Evolutionary conservation across 2,797 vertebrate genomes (phyloP), one percentile per base, ranked within the genome.

Genomic region (Esox lucius): DNA sequence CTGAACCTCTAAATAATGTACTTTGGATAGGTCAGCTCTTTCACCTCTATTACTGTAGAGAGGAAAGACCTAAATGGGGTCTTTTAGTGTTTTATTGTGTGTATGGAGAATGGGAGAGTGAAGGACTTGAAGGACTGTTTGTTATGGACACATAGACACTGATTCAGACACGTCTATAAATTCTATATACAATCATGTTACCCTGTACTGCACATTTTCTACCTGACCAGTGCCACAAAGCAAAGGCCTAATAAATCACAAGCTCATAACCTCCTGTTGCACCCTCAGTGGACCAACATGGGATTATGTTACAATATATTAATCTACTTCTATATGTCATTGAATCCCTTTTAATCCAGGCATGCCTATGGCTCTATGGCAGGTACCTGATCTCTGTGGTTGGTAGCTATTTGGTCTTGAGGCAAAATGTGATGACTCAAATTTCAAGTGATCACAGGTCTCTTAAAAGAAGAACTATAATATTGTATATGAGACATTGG

Each of bases 101-200:
- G 19, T 6, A 22, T 3, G 59, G 53, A 59, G 53, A 12, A 19
- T 7, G 9, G 12, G 17, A 59, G 53, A 22, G 3, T 1, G 28
- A 28, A 31, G 0, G 17, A 2, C 64, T 17, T 28, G 28, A 28
- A 31, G 0, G 17, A 2, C 64, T 17, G 28, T 28, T 31, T 12
- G 22, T 64, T 64, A 19, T 4, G 48, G 15, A 53, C 24, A 59
- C 71, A 56, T 71, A 76, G 76, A 83, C 81, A 79, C 82, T 48
- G 79, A 78, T 81, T 80, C 90, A 88, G 75, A 85, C 87, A 86
- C 88, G 85, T 86, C 86, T 74, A 80, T 84, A 78, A 83, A 88
- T 85, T 76, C 59, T 56, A n/a, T 68, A 72, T 76, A 48, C 8
- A 42, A 31, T 56, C 31, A 74, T 77, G 70, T 76, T 80, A 8